Evolutionary conservation across 2,888 invertebrate genomes (phyloP).

Genomic region (Chorisops tibialis): DNA sequence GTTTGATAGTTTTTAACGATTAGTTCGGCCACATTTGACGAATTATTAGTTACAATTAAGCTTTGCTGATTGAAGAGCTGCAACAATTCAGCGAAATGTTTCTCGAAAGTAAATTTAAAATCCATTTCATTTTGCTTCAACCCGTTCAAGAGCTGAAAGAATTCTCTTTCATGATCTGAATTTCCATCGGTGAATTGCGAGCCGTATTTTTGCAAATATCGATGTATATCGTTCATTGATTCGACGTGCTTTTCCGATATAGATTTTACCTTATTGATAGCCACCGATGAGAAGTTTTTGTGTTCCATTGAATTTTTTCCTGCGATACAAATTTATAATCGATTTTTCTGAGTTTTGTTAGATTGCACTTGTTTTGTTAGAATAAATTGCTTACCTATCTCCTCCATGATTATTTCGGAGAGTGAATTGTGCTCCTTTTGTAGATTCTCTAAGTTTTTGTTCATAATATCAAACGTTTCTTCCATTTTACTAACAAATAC

Average conservation of each 20-base stretch:
- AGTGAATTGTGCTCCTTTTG: conserved; percentile 41
- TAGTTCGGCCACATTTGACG: background rate
- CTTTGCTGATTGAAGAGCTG: conserved; percentile 7
- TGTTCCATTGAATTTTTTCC: conserved; percentile 31
- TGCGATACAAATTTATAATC: background rate
- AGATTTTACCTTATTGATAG: conserved; percentile 38
- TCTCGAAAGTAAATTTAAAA: conserved; percentile 2
- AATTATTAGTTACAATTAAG: background rate
- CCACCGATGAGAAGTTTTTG: conserved; percentile 38
- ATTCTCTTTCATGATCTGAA: background rate
- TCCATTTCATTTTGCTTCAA: background rate
- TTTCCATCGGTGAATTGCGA: background rate
- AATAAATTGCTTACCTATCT: conserved; percentile 36
- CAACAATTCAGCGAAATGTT: conserved; percentile 2
- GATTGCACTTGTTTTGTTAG: conserved; percentile 19
- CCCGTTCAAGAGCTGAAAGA: background rate
- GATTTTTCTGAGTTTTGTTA: background rate
- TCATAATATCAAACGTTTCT: conserved; percentile 43
- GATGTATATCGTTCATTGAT: background rate
- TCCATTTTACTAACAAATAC: conserved; percentile 45
- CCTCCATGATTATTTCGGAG: conserved; percentile 41
- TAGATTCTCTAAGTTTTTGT: conserved; percentile 40
- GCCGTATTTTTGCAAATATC: background rate
- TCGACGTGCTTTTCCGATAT: background rate
- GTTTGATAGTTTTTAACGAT: conserved; percentile 16